Evolutionary conservation across 2,113 vertebrate genomes (phyloP).

Genomic region (Xenopus borealis): DNA sequence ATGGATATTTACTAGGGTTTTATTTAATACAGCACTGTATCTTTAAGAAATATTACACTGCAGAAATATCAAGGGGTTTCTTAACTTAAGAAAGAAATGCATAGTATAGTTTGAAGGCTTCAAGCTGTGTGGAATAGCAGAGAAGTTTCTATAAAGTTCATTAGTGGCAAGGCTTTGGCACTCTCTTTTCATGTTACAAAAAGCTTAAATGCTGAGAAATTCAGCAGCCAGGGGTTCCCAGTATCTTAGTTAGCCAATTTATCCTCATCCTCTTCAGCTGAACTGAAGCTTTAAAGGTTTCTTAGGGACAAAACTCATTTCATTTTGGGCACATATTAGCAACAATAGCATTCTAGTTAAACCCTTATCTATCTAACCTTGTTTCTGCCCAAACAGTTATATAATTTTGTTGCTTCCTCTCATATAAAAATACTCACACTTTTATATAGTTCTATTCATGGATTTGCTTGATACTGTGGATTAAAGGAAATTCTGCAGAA

Average conservation of each 20-base stretch:
- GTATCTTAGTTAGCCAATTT: conserved; percentile 19
- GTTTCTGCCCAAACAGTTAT: no score
- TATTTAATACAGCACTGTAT: no score
- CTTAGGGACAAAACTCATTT: neutral
- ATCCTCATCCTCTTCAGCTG: neutral
- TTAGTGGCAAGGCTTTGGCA: conserved; percentile 38
- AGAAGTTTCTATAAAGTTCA: conserved; percentile 36
- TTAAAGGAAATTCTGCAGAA: no score
- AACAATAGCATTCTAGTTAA: neutral
- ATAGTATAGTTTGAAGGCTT: conserved; percentile 17
- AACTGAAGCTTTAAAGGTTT: neutral
- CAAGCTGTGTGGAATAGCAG: conserved; percentile 33
- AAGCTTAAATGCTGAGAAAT: conserved; percentile 40
- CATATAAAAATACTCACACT: no score
- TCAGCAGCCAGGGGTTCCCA: conserved; percentile 23
- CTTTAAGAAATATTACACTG: no score
- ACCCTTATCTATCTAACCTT: no score
- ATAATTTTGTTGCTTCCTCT: no score
- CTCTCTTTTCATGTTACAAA: conserved; percentile 28
- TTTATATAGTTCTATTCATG: no score
- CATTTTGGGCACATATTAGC: neutral
- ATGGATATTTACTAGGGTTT: no score
- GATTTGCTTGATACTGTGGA: no score
- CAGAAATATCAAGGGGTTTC: no score
- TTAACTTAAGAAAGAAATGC: no score